Evolutionary conservation across 2,113 vertebrate genomes (phyloP).

Genomic region (Cygnus atratus): DNA sequence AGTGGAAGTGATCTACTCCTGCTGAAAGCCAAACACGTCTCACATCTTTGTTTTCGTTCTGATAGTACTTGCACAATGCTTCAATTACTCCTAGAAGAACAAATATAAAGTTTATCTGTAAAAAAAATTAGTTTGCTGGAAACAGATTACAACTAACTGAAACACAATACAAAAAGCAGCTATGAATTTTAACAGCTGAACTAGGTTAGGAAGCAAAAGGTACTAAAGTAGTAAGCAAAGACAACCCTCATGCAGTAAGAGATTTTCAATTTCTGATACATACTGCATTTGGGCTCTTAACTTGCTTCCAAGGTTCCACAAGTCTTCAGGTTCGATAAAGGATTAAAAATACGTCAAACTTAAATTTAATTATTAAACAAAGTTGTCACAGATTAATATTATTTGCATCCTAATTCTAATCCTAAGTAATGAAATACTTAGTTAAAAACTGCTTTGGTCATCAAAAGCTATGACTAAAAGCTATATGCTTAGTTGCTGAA

Average conservation of each 20-base stretch:
- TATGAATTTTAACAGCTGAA: not conserved
- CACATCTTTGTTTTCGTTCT: slow-evolving; percentile 77
- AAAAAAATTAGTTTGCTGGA: not conserved
- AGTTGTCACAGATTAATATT: not conserved
- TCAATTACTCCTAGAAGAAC: slow-evolving; percentile 79
- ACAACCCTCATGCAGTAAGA: not conserved
- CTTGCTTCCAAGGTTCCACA: not conserved
- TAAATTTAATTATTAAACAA: not conserved
- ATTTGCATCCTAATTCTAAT: not conserved
- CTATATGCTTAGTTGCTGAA: not conserved
- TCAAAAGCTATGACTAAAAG: not conserved
- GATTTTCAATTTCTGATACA: not conserved
- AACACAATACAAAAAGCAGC: not conserved
- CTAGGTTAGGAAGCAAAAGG: not conserved
- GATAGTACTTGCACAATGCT: slow-evolving; percentile 82
- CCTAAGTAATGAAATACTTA: not conserved
- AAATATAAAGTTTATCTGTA: not conserved
- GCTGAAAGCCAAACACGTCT: slow-evolving; percentile 88
- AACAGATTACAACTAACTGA: not conserved
- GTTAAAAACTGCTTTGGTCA: not conserved
- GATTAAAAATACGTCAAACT: not conserved
- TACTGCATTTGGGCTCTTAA: not conserved
- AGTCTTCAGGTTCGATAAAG: not conserved
- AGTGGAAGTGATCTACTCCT: slow-evolving; percentile 88
- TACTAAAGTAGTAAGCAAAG: not conserved